Evolutionary conservation across 2,888 invertebrate species (phyloP).

Genomic region (Cepaea hortensis): DNA sequence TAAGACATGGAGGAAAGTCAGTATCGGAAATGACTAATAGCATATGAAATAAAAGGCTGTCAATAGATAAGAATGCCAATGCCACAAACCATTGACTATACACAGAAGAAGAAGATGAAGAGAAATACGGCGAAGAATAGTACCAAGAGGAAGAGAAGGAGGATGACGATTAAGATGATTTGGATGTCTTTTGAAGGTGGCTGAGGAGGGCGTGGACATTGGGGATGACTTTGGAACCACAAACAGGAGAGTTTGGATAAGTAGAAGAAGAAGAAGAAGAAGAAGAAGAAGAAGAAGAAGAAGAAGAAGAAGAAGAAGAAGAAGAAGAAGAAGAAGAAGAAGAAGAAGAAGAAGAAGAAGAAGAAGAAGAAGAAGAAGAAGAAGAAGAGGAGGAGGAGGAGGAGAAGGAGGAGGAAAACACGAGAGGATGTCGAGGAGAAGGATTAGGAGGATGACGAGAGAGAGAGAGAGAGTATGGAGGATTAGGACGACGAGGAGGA

Average conservation of each 20-base stretch:
- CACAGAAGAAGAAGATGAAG: background rate
- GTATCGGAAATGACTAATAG: too few species aligned
- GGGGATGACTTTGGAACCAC: background rate
- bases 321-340: constrained; percentile 5
- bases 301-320: background rate
- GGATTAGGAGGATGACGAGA: too few species aligned
- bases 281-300: background rate
- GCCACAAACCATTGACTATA: background rate
- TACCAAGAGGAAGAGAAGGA: background rate
- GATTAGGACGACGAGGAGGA: too few species aligned
- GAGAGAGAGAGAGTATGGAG: too few species aligned
- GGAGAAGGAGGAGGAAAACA: too few species aligned
- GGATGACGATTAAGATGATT: background rate
- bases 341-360: constrained; percentile 25
- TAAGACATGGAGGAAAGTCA: too few species aligned
- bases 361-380: constrained; percentile 9
- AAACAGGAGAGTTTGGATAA: background rate
- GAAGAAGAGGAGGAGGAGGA: background rate
- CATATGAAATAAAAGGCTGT: too few species aligned
- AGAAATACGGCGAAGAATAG: constrained; percentile 8
- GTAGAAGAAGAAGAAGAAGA: background rate
- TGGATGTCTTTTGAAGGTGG: background rate
- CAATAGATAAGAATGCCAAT: too few species aligned
- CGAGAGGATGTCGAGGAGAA: too few species aligned
- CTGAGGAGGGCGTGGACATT: background rate